Percentiles rank a stretch among this genome's conserved stretches.
Evolutionary conservation across 2,113 vertebrate species (phyloP).

Genomic region (Ginglymostoma cirratum): DNA sequence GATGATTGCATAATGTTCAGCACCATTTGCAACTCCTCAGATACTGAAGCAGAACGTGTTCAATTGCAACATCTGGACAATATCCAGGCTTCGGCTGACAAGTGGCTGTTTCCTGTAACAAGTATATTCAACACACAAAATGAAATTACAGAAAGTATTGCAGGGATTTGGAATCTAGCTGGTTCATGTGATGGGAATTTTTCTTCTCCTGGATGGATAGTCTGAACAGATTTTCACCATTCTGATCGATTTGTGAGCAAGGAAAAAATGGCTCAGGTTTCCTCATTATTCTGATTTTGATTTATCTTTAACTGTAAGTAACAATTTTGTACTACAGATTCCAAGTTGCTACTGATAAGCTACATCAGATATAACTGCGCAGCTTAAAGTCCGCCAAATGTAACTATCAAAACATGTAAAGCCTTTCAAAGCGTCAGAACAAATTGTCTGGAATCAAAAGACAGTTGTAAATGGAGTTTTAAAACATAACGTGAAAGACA

Average conservation of each 20-base stretch:
- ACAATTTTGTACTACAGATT: not conserved
- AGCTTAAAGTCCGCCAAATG: not conserved
- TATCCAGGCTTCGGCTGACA: too few relatives aligned
- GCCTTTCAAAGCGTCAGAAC: not conserved
- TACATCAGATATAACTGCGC: not conserved
- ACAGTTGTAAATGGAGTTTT: not conserved
- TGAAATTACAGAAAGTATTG: too few relatives aligned
- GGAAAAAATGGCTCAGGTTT: not conserved
- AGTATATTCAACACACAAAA: not conserved
- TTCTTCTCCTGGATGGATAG: not conserved
- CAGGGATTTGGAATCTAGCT: not conserved
- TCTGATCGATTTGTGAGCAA: not conserved
- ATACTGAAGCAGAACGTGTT: too few relatives aligned
- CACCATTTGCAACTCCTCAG: too few relatives aligned
- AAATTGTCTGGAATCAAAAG: not conserved
- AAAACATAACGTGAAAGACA: not conserved
- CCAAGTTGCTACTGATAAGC: not conserved
- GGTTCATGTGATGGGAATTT: not conserved
- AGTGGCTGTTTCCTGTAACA: not conserved
- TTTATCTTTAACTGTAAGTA: not conserved
- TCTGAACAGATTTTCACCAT: not conserved
- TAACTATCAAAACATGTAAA: not conserved
- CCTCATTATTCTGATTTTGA: not conserved
- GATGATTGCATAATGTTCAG: too few relatives aligned
- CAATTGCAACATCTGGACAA: too few relatives aligned